Evolutionary conservation across 2,888 invertebrate species (phyloP).

Genomic region (Melipona bicolor): DNA sequence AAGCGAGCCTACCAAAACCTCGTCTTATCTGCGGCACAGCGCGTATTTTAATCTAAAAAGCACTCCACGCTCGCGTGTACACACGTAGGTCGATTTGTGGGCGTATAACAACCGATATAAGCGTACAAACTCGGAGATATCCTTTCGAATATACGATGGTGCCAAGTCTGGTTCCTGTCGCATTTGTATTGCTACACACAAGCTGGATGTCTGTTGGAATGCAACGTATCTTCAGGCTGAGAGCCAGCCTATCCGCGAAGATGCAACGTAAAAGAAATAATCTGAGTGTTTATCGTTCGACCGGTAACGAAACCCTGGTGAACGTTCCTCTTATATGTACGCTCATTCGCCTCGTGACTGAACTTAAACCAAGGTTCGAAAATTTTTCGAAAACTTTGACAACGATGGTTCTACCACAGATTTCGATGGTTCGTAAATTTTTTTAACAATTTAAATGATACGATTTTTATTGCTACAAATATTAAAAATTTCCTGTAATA

Average conservation of each 20-base stretch:
- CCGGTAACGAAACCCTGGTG: conserved; percentile 56
- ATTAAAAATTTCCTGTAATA: background rate
- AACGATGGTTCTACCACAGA: background rate
- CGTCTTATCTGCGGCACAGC: conserved; percentile 52
- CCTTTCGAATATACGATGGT: conserved; percentile 68
- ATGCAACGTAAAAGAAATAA: conserved; percentile 70
- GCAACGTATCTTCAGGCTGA: conserved; percentile 60
- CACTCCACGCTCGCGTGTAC: background rate
- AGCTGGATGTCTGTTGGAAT: conserved; percentile 59
- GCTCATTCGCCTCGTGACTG: background rate
- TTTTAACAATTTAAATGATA: background rate
- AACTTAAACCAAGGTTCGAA: background rate
- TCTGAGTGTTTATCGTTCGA: conserved; percentile 77
- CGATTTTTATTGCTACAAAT: background rate
- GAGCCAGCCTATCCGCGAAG: conserved; percentile 29
- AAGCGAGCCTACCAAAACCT: conserved; percentile 32
- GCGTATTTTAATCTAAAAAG: conserved; percentile 61
- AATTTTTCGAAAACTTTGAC: background rate
- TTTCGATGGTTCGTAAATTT: background rate
- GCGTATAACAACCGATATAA: conserved; percentile 56
- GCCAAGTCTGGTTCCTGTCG: conserved; percentile 43
- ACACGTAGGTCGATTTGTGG: conserved; percentile 52
- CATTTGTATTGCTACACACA: conserved; percentile 35
- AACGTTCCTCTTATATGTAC: conserved; percentile 23
- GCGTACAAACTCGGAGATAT: conserved; percentile 62